These are phyloP conservation scores for Schizothorax lantsangensis DNA, from an alignment of 2,797 vertebrate species.

Conservation along the genomic window DNA sequence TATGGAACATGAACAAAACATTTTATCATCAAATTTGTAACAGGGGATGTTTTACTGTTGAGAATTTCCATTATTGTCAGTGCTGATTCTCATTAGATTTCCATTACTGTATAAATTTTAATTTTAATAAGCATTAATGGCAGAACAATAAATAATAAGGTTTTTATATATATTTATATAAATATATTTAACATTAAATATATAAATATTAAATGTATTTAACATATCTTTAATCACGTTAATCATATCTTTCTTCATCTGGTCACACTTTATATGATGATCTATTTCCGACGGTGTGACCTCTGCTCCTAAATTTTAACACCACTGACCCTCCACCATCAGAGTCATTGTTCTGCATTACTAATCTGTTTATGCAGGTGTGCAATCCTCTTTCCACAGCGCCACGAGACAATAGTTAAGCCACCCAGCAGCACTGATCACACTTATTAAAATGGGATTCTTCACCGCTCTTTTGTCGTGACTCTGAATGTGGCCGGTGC, in stretches of 20 bases:
- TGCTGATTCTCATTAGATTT: too few species aligned
- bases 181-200: too few species aligned
- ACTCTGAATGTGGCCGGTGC: constrained; percentile 86
- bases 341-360: constrained; percentile 85
- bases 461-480: constrained; percentile 84
- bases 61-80: too few species aligned
- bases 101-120: too few species aligned
- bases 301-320: constrained; percentile 83
- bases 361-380: constrained; percentile 89
- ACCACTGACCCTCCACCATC: constrained; percentile 73
- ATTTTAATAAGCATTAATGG: too few species aligned
- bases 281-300: constrained; percentile 86
- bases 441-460: constrained; percentile 89
- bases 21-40: too few species aligned
- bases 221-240: too few species aligned
- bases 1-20: too few species aligned
- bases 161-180: too few species aligned
- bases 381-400: constrained; percentile 80
- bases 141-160: too few species aligned
- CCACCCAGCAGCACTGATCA: constrained; percentile 80
- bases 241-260: constrained; percentile 34
- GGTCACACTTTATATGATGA: constrained; percentile 57
- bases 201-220: too few species aligned
- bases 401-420: constrained; percentile 71
- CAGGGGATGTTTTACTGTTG: too few species aligned